Evolutionary conservation across 2,888 invertebrate species (phyloP).

Genomic region (Gymnosoma rotundatum): DNA sequence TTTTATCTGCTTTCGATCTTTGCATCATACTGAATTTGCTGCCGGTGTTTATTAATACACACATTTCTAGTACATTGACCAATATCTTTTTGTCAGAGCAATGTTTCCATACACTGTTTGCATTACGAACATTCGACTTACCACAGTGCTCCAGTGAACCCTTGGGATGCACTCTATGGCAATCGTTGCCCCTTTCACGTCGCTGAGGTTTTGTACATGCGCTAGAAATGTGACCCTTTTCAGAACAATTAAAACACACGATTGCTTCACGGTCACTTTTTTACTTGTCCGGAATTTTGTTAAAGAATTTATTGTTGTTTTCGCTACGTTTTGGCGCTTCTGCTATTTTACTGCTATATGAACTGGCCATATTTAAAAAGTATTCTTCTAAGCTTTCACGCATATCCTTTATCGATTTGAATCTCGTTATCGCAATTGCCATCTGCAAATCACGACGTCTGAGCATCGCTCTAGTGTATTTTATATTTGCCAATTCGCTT

Average conservation of each 20-base stretch:
- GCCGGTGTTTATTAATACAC: neutral
- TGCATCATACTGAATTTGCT: conserved; percentile 13
- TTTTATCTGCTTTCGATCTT: neutral
- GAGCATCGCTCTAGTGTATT: conserved; percentile 55
- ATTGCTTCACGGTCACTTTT: neutral
- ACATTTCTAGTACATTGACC: neutral
- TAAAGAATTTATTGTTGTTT: neutral
- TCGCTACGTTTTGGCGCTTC: neutral
- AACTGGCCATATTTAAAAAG: conserved; percentile 45
- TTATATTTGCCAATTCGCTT: conserved; percentile 53
- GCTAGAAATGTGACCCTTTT: conserved; percentile 5
- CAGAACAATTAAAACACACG: conserved; percentile 42
- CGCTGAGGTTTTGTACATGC: conserved; percentile 2
- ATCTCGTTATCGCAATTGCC: conserved; percentile 31
- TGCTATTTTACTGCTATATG: neutral
- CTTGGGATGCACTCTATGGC: conserved; percentile 22
- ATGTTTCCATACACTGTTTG: neutral
- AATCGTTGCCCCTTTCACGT: conserved; percentile 15
- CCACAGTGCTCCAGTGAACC: conserved; percentile 35
- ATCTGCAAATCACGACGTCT: conserved; percentile 51
- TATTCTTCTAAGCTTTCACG: conserved; percentile 49
- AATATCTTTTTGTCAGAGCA: neutral
- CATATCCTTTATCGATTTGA: conserved; percentile 53
- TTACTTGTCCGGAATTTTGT: neutral
- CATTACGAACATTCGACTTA: neutral